phyloP scores from a whole-genome alignment of 2,113 vertebrate genomes.

The Pterocles burchelli region DNA sequence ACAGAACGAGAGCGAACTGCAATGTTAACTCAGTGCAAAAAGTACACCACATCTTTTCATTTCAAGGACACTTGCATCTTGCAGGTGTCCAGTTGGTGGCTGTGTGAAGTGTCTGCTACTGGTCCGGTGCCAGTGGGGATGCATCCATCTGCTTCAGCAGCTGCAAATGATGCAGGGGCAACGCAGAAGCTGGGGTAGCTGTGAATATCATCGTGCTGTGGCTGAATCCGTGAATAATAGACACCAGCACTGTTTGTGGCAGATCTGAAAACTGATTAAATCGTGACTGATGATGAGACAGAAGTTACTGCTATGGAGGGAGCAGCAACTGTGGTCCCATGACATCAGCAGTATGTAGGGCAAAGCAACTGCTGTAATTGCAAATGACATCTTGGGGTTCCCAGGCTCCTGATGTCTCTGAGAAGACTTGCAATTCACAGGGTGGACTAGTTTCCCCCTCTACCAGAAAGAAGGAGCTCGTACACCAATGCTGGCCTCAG shows the following conservation, averaged over 20 bases:
- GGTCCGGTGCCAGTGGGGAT: fast-evolving
- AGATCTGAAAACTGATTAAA: slow-evolving; percentile 5
- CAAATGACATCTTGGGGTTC: background rate
- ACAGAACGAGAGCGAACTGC: background rate
- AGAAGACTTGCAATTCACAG: background rate
- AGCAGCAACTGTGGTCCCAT: background rate
- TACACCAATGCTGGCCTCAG: background rate
- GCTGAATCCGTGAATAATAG: background rate
- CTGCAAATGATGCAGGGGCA: background rate
- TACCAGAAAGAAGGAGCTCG: background rate
- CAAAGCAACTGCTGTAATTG: background rate
- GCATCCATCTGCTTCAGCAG: background rate
- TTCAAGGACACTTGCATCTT: background rate
- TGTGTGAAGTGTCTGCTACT: fast-evolving
- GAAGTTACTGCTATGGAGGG: background rate
- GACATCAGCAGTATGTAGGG: background rate
- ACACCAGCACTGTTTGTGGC: background rate
- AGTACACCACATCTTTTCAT: background rate
- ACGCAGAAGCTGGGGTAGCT: background rate
- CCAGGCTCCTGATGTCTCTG: background rate
- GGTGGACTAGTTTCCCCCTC: background rate
- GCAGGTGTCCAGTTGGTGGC: fast-evolving
- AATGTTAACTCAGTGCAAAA: background rate
- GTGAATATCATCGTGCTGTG: fast-evolving
- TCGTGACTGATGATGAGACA: background rate